A percentile compares a stretch with the other conserved stretches of the same genome.
Conservation (phyloP, 1,140 invertebrate species). For the Neoseiulus cucumeris region DNA sequence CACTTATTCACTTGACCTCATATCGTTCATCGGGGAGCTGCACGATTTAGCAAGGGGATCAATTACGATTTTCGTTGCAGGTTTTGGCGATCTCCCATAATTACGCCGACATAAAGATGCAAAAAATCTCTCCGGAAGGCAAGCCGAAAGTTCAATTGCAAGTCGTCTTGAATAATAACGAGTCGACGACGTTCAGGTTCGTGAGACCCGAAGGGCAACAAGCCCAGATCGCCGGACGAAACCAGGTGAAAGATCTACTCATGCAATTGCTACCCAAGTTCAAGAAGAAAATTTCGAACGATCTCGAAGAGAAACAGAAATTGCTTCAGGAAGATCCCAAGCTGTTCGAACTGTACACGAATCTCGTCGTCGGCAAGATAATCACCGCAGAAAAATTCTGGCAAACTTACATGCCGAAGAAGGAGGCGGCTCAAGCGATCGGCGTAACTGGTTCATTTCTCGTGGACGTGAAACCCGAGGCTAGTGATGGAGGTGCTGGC, state of each 20-base stretch:
- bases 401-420: slow-evolving; percentile 27
- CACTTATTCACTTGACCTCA: too few relatives aligned
- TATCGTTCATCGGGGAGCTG: too few relatives aligned
- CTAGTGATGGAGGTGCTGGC: slow-evolving; percentile 78
- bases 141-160: slow-evolving; percentile 98
- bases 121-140: slow-evolving; percentile 94
- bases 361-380: slow-evolving; percentile 80
- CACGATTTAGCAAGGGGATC: too few relatives aligned
- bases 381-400: slow-evolving; percentile 91
- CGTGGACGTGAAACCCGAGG: slow-evolving; percentile 86
- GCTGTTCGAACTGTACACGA: slow-evolving; percentile 38
- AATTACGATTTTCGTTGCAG: not conserved
- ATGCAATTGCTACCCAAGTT: slow-evolving; percentile 85
- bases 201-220: slow-evolving; percentile 59
- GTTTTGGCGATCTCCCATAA: slow-evolving; percentile 69
- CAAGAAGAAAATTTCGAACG: slow-evolving; percentile 76
- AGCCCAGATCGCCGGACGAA: slow-evolving; percentile 66
- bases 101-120: slow-evolving; percentile 88
- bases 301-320: slow-evolving; percentile 38
- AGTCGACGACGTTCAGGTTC: slow-evolving; percentile 93
- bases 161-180: slow-evolving; percentile 77
- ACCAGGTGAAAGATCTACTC: slow-evolving; percentile 77
- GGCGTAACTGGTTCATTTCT: slow-evolving; percentile 23
- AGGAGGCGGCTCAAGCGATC: slow-evolving; percentile 21
- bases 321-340: slow-evolving; percentile 35